Percentiles rank a stretch among this genome's conserved stretches.
phyloP scores from a whole-genome alignment of 2,113 vertebrate genomes.

The Calidris pugnax region DNA sequence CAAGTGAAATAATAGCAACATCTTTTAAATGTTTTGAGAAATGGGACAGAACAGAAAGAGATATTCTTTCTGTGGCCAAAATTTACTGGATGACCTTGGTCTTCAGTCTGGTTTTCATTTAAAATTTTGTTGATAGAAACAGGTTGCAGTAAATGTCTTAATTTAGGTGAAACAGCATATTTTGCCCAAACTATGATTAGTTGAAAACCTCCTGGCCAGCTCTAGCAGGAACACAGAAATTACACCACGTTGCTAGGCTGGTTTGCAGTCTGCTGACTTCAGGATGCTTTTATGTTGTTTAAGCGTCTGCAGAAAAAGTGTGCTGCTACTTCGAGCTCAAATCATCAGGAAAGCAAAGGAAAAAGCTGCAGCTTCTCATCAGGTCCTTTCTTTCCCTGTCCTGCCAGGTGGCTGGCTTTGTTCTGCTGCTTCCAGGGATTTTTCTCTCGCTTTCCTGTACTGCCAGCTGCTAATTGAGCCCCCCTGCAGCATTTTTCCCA shows the following conservation, averaged over 20 bases:
- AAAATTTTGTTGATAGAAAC: neutral
- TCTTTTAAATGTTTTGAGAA: neutral
- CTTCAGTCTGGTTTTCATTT: neutral
- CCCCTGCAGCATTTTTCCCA: neutral
- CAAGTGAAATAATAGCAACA: neutral
- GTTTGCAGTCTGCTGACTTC: slow-evolving; percentile 30
- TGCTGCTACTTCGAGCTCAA: neutral
- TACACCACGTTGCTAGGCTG: neutral
- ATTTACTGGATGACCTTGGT: neutral
- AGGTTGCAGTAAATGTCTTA: neutral
- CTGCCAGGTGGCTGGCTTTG: slow-evolving; percentile 14
- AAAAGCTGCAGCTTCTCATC: slow-evolving; percentile 28
- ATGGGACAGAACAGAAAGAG: neutral
- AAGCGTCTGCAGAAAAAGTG: neutral
- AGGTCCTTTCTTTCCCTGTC: slow-evolving; percentile 8
- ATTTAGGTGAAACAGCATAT: slow-evolving; percentile 17
- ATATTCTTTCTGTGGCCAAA: neutral
- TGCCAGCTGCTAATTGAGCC: neutral
- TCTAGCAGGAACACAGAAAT: slow-evolving; percentile 14
- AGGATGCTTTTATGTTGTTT: neutral
- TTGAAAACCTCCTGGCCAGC: neutral
- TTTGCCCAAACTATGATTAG: neutral
- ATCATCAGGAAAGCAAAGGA: slow-evolving; percentile 30
- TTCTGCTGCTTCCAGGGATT: slow-evolving; percentile 4
- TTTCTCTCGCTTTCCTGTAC: neutral